These are phyloP conservation scores for Bedellia somnulentella DNA, from an alignment of 2,888 invertebrate species.

Conservation along the genomic window DNA sequence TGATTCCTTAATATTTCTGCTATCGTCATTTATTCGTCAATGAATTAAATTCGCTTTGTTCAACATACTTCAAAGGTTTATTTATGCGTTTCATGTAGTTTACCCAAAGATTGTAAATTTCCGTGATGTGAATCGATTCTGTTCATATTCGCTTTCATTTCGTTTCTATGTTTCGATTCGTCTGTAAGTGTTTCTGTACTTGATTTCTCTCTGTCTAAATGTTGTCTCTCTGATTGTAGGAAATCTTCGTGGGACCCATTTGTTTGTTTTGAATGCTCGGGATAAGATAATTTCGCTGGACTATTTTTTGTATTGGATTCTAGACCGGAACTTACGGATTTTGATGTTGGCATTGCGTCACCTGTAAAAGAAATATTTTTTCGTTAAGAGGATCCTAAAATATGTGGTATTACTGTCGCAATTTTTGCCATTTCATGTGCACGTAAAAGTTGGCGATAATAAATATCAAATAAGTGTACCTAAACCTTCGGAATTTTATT, in stretches of 20 bases:
- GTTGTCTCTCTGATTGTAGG: constrained; percentile 24
- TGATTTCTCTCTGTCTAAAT: constrained; percentile 17
- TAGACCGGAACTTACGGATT: constrained; percentile 30
- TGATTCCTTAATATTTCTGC: too few species aligned
- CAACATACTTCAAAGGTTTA: too few species aligned
- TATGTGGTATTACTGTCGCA: background rate
- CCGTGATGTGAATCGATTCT: constrained; percentile 51
- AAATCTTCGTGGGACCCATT: constrained; percentile 34
- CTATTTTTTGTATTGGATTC: constrained; percentile 29
- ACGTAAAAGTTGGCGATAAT: background rate
- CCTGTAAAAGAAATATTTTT: constrained; percentile 14
- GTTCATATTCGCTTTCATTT: constrained; percentile 50
- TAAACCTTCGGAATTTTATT: background rate
- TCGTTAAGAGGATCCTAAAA: background rate
- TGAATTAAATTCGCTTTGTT: too few species aligned
- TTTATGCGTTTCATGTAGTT: too few species aligned
- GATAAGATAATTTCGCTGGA: constrained; percentile 26
- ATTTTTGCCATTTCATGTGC: too few species aligned
- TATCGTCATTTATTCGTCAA: too few species aligned
- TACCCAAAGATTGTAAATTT: constrained; percentile 30
- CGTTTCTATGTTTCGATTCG: constrained; percentile 20
- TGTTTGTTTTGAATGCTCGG: constrained; percentile 12
- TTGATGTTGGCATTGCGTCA: constrained; percentile 22
- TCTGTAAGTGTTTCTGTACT: constrained; percentile 11
- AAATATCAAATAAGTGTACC: background rate